Evolutionary conservation across 2,113 vertebrate genomes (phyloP), one percentile per base, ranked within the genome.

Genomic region (Apodemus speciosus): DNA sequence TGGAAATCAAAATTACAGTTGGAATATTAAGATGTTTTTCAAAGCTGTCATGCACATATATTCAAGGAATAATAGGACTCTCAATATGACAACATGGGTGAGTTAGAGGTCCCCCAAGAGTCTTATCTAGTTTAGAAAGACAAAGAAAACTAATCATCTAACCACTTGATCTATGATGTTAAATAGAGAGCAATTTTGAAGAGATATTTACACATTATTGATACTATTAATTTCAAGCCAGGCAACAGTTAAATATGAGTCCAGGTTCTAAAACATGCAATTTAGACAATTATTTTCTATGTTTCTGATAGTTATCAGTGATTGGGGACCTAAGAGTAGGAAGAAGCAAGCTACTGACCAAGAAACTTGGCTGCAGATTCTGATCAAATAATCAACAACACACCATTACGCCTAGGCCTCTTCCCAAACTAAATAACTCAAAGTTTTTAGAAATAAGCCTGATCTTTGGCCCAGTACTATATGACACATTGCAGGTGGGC

Each of bases 141-240:
- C n/a, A 85, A 90, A 21, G 8, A 80, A 53, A 95, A 95, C 13
- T 32, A 51, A 81, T 30, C n/a, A 40, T 51, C 40, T 46, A 15
- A 49, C 53, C 53, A 64, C 51, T 69, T n/a, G 35, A 75, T 75
- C 40, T 89, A 8, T 79, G 79, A 69, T 84, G 51, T 51, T 64
- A 95, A 92, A 88, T 30, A 87, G 30, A 91, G 83, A 60, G 72
- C 53, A 51, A 43, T 51, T 79, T 91, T 76, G 89, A 43, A 87
- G 20, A 58, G 89, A 85, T 35, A 75, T 38, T 89, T 83, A 71
- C 23, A 93, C 20, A 86, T 62, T 84, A 68, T 85, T 84, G 94
- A 62, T 2, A 38, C 53, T 77, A 91, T 84, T 75, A 72, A 93
- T 85, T 89, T 49, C 56, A 85, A 79, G 38, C 21, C 75, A 79